Base-by-base conservation (phyloP, 2,113 vertebrate species). In the Salvelinus sp. region DNA sequence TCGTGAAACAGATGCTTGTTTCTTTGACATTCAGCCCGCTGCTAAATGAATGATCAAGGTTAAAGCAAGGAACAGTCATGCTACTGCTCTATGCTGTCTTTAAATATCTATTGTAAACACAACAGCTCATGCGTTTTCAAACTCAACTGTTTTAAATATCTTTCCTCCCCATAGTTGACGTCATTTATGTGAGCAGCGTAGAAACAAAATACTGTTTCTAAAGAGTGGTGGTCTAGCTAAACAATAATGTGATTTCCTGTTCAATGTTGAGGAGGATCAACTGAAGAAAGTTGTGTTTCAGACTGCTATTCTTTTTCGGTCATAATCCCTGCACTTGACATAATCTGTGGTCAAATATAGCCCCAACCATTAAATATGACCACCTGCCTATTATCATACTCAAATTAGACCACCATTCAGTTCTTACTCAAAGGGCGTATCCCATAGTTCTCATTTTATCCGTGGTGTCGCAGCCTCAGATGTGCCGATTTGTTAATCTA, bases 141-240 rank as follows among this genome's bases (percentile, higher is more conserved):
- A 44, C 13, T 54, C 14, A 4, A 18, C 16, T 16, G 50, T 54
- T 54, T 54, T 4, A 14, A 54, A 4, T 54, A 16, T 54, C 16
- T 18, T 18, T 54, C 50, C 50, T 14, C 50, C 16, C 50, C 50
- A 30, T 7, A 10, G 54, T 54, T 16, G 4, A 44, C 9, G 58
- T 62, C 0, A 20, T n/a, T 20, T 74, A 54, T 81, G 23, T 66
- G 14, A 68, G 6, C 65, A 14, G 64, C 22, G 63, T 20, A 44
- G 4, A 77, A 28, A 81, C 30, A 20, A 70, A 65, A 76, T 22
- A 27, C 16, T 57, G 68, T 66, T 65, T 63, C 20, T n/a, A 7
- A 20, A 33, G 12, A 47, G 60, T 47, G 72, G n/a, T 14, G 50
- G 22, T 38, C 7, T 25, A 63, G 20, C 4, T 65, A 2, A 65